phyloP scores from a whole-genome alignment of 2,113 vertebrate species.

The Halcyon malimbica region DNA sequence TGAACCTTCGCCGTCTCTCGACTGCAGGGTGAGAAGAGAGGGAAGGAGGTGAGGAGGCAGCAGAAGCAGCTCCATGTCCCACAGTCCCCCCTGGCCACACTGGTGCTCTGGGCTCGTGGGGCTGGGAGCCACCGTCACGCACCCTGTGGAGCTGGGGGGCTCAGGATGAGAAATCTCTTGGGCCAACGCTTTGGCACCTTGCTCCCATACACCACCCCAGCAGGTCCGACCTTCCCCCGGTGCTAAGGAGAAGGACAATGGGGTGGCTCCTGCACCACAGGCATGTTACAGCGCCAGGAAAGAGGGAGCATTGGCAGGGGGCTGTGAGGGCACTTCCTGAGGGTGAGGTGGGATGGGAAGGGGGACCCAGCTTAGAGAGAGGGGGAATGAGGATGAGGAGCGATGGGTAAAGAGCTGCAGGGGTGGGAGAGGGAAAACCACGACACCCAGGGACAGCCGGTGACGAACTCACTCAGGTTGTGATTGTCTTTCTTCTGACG shows the following conservation, averaged over 20 bases:
- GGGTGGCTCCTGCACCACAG: not conserved
- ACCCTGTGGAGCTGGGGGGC: accelerated
- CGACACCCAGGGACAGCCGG: not conserved
- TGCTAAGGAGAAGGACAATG: accelerated
- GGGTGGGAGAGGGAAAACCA: not conserved
- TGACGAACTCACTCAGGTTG: constrained; percentile 88
- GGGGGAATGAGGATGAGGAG: not conserved
- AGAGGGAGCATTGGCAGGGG: not conserved
- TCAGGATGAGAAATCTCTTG: not conserved
- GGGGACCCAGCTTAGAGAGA: not conserved
- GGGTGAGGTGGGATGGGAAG: not conserved
- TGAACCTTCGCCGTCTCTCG: constrained; percentile 93
- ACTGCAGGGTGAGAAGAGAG: constrained; percentile 58
- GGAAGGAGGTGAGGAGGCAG: not conserved
- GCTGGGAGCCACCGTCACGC: accelerated
- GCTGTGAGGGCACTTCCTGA: not conserved
- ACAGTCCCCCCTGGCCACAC: accelerated
- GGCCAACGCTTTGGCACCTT: not conserved
- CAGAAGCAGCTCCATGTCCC: not conserved
- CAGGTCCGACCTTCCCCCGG: not conserved
- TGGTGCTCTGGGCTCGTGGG: accelerated
- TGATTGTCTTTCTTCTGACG: constrained; percentile 99
- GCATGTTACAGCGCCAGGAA: not conserved
- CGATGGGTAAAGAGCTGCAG: not conserved
- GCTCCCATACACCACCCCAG: not conserved